phyloP scores from a whole-genome alignment of 2,888 invertebrate species.

The Lapara coniferarum region DNA sequence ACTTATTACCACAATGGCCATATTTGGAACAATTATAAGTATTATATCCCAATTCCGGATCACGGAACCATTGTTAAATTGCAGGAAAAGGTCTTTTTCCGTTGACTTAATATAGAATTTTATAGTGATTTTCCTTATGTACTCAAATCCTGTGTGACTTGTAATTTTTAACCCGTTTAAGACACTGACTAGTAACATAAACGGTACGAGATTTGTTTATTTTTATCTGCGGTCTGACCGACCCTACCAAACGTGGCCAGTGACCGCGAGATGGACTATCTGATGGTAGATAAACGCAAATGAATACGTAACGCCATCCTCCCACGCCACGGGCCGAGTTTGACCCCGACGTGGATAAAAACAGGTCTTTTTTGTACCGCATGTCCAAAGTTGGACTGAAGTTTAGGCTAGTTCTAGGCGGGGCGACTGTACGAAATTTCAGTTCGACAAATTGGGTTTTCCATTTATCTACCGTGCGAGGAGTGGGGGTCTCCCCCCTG shows the following conservation, averaged over 20 bases:
- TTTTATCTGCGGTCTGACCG: constrained; percentile 23
- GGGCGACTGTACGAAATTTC: neutral
- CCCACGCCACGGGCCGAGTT: constrained; percentile 56
- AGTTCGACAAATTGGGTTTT: too few relatives aligned
- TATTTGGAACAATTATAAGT: too few relatives aligned
- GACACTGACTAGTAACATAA: constrained; percentile 24
- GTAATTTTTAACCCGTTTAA: constrained; percentile 42
- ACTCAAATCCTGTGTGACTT: neutral
- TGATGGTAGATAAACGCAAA: constrained; percentile 79
- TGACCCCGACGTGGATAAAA: constrained; percentile 46
- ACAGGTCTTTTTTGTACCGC: constrained; percentile 18
- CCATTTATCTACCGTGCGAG: too few relatives aligned
- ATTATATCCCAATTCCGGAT: too few relatives aligned
- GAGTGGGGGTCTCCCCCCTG: too few relatives aligned
- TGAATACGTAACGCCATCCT: constrained; percentile 79
- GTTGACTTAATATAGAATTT: too few relatives aligned
- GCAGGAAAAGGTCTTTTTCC: too few relatives aligned
- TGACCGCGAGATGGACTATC: constrained; percentile 32
- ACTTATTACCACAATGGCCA: too few relatives aligned
- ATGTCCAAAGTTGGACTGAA: neutral
- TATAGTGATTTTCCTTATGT: neutral
- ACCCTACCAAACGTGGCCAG: constrained; percentile 43
- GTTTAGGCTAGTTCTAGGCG: neutral
- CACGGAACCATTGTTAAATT: too few relatives aligned
- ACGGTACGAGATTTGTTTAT: constrained; percentile 4